phyloP scores from a whole-genome alignment of 2,888 invertebrate genomes.

The Ornithoptera priamus region DNA sequence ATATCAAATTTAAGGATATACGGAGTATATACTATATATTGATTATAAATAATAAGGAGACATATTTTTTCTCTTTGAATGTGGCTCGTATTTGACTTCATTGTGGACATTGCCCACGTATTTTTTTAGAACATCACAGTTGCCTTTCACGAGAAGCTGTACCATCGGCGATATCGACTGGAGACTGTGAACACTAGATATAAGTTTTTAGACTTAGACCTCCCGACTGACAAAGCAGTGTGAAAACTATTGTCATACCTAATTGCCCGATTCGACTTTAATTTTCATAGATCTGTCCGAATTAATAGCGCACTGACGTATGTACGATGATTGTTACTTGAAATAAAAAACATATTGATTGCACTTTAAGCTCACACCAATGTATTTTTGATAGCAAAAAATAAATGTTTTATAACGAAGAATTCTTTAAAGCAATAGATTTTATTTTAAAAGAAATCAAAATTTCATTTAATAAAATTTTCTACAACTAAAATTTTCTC shows the following conservation, averaged over 20 bases:
- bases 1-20: slow-evolving; percentile 55
- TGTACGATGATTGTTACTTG: neutral
- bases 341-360: neutral
- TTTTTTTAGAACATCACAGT: slow-evolving; percentile 73
- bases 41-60: slow-evolving; percentile 66
- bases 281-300: slow-evolving; percentile 18
- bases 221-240: slow-evolving; percentile 69
- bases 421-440: slow-evolving; percentile 12
- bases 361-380: slow-evolving; percentile 5
- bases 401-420: slow-evolving; percentile 19
- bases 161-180: slow-evolving; percentile 60
- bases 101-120: slow-evolving; percentile 79
- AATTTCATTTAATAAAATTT: too few relatives aligned
- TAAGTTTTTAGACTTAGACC: slow-evolving; percentile 50
- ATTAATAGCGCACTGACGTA: neutral
- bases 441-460: neutral
- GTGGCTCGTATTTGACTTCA: slow-evolving; percentile 73
- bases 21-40: slow-evolving; percentile 53
- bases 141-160: slow-evolving; percentile 65
- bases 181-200: slow-evolving; percentile 73
- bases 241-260: slow-evolving; percentile 55
- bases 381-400: slow-evolving; percentile 26
- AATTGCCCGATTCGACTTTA: slow-evolving; percentile 13
- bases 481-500: too few relatives aligned
- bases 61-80: slow-evolving; percentile 76